A percentile compares a stretch with the other conserved stretches of the same genome.
Evolutionary conservation across 2,113 vertebrate genomes (phyloP).

Genomic region (Sylvilagus bachmani): DNA sequence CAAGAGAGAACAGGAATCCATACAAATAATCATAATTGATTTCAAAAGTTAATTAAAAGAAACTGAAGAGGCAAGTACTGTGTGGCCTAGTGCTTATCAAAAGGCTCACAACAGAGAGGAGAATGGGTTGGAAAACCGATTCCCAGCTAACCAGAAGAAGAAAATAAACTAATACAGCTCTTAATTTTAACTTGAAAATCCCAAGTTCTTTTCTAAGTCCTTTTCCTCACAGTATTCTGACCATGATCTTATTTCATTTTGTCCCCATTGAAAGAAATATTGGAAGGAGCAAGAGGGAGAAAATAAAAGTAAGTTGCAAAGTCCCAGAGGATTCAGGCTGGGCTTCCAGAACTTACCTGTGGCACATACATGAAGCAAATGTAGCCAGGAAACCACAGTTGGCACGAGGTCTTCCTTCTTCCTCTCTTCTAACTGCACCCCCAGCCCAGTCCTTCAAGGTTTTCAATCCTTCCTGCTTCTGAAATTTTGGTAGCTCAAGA

Average conservation of each 20-base stretch:
- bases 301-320: neutral
- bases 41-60: constrained; percentile 82
- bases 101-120: constrained; percentile 56
- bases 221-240: constrained; percentile 9
- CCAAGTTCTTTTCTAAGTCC: neutral
- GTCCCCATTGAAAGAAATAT: neutral
- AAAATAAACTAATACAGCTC: neutral
- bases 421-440: neutral
- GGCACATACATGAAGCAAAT: neutral
- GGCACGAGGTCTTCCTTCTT: neutral
- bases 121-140: constrained; percentile 64
- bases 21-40: constrained; percentile 79
- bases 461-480: neutral
- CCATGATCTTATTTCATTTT: neutral
- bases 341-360: neutral
- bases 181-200: constrained; percentile 20
- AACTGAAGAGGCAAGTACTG: constrained; percentile 46
- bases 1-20: constrained; percentile 71
- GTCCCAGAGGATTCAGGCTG: neutral
- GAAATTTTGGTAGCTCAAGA: neutral
- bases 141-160: constrained; percentile 45
- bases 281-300: neutral
- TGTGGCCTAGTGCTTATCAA: constrained; percentile 51
- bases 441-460: neutral
- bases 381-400: neutral